Conservation (phyloP, 2,113 vertebrate species). For the Oreochromis niloticus region DNA sequence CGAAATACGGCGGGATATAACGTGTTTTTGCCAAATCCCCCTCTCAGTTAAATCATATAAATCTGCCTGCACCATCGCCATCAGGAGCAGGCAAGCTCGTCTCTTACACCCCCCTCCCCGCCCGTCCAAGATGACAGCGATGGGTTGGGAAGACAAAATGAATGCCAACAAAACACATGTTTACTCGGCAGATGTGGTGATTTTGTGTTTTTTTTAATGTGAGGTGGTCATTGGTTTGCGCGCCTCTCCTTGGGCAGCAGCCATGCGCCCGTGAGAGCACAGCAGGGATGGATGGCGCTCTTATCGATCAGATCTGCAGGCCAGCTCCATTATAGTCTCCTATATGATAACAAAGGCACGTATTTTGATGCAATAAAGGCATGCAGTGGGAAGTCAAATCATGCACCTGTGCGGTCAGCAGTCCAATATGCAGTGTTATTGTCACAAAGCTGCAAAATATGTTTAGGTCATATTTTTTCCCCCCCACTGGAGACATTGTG, state of each 20-base stretch:
- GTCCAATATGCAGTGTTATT: not conserved
- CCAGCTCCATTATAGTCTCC: constrained; percentile 15
- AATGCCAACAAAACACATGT: constrained; percentile 1
- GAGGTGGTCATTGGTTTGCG: not conserved
- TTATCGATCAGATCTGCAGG: constrained; percentile 37
- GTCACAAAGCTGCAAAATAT: not conserved
- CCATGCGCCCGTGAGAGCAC: not conserved
- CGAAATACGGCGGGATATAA: not conserved
- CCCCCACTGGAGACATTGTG: not conserved
- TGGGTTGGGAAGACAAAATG: constrained; percentile 26
- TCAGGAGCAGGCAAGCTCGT: not conserved
- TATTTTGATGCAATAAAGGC: not conserved
- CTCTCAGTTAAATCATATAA: not conserved
- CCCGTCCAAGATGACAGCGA: constrained; percentile 26
- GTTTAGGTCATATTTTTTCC: not conserved
- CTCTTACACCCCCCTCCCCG: not conserved
- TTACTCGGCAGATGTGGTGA: not conserved
- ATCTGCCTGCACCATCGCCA: constrained; percentile 28
- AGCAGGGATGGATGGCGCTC: constrained; percentile 26
- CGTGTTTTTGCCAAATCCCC: not conserved
- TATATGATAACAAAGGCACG: constrained; percentile 58
- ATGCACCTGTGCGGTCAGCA: not conserved
- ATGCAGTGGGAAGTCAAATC: not conserved
- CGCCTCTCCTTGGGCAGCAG: not conserved
- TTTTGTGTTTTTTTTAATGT: not conserved